Percentiles rank a stretch among this genome's conserved stretches.
phyloP scores from a whole-genome alignment of 2,797 vertebrate species.

The Darevskia mixta region DNA sequence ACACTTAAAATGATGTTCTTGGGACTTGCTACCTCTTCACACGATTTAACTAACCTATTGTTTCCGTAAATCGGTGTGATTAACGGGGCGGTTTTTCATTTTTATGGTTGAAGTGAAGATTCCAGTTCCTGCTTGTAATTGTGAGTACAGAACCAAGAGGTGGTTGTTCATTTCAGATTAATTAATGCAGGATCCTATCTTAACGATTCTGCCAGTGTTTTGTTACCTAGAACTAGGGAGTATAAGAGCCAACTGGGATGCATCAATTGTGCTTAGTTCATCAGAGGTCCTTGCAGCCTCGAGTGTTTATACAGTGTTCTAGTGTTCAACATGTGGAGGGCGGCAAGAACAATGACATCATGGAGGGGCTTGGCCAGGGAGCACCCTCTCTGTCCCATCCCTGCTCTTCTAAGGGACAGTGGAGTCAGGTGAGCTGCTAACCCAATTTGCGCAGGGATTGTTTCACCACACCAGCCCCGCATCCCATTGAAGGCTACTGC shows the following conservation, averaged over 20 bases:
- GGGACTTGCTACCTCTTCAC: neutral
- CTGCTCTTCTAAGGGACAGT: neutral
- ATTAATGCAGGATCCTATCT: conserved; percentile 5
- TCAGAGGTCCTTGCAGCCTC: neutral
- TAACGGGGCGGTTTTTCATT: neutral
- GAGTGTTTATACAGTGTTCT: neutral
- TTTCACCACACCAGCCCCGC: neutral
- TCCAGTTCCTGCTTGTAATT: neutral
- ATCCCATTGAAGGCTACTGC: neutral
- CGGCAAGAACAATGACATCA: neutral
- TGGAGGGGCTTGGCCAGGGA: neutral
- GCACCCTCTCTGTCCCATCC: neutral
- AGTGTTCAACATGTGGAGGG: neutral
- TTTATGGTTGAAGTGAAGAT: neutral
- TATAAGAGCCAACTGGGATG: neutral
- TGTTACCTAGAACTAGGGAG: neutral
- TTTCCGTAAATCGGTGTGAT: neutral
- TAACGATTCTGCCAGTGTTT: neutral
- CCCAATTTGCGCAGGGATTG: neutral
- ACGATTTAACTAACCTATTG: neutral
- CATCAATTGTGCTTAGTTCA: neutral
- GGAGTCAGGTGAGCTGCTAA: neutral
- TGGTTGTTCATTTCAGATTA: neutral
- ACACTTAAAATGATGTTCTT: neutral
- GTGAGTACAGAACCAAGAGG: neutral